Evolutionary conservation across 92 coral and sea anemone genomes (phyloP), one percentile per base, ranked within the genome.

Genomic region (Zoanthus gigantus): DNA sequence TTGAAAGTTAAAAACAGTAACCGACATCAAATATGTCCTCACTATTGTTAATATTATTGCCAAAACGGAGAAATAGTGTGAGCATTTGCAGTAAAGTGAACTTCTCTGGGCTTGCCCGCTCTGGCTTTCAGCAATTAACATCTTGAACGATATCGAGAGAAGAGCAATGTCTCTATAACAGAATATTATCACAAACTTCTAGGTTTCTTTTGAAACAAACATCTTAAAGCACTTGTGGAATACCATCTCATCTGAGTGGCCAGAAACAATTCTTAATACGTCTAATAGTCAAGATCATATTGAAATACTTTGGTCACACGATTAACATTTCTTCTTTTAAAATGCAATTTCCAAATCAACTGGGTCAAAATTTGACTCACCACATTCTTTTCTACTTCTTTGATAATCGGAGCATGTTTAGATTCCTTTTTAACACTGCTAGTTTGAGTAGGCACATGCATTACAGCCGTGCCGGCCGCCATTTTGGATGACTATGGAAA

Each of bases 391-490:
- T 95, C 92, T 52, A 95, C 85, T 84, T 88, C 95, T 57, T 95
- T 94, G 60, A 89, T 89, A 83, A 88, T 90, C 61, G 90, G 92
- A 71, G 96, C 89, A 30, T 86, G 90, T 85, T 94, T 94, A 66
- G 85, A 11, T 89, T 95, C 98, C 74, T 93, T 93, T 88, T 95
- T 95, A 48, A 93, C 92, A 80, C 92, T 88, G 87, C 92, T 95
- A 87, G 86, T 95, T 94, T 87, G 94, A 80, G 92, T 93, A 46
- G 94, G 96, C 87, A 95, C 90, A 89, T 91, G 98, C 96, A 95
- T 95, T 67, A 95, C 94, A 89, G 94, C 98, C 92, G 96, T 93
- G 80, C 98, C 98, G 98, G 98, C 98, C 96, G 98, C 98, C 98
- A 95, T 95, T 92, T 93, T 95, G 98, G 93, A 95, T 95, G 98